Conservation (phyloP, 2,797 vertebrate genomes). For the Lophotriccus pileatus region DNA sequence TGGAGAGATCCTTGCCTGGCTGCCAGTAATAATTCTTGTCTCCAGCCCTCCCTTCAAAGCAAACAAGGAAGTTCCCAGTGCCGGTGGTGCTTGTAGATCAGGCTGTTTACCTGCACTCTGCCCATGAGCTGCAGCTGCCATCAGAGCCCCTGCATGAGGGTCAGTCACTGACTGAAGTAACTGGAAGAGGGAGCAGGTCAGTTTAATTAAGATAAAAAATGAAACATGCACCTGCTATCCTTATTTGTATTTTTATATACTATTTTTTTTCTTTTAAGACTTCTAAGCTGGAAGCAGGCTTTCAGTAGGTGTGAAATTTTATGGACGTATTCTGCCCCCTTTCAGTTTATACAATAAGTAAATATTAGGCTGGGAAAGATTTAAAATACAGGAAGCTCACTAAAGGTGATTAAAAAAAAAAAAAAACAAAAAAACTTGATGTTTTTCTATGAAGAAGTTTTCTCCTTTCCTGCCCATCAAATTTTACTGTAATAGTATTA, state of each 20-base stretch:
- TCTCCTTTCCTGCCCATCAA: background rate
- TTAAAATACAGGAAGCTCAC: background rate
- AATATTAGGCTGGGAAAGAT: background rate
- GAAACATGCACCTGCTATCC: background rate
- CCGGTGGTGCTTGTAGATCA: background rate
- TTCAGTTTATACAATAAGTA: background rate
- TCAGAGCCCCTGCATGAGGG: fast-evolving
- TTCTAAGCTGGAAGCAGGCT: background rate
- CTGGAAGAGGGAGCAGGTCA: background rate
- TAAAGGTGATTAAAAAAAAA: background rate
- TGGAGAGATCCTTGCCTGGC: background rate
- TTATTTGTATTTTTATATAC: background rate
- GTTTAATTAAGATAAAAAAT: background rate
- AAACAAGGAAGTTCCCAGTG: background rate
- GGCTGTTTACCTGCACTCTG: background rate
- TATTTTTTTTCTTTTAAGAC: background rate
- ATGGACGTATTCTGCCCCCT: background rate
- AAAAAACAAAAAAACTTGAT: too few relatives aligned
- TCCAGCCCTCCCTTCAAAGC: background rate
- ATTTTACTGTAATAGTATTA: background rate
- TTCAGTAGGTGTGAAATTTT: background rate
- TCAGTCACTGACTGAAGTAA: background rate
- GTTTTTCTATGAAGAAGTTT: background rate
- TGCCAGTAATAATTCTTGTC: background rate
- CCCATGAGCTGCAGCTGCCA: background rate